phyloP scores from a whole-genome alignment of 1,140 invertebrate species.

The Microplitis mediator region DNA sequence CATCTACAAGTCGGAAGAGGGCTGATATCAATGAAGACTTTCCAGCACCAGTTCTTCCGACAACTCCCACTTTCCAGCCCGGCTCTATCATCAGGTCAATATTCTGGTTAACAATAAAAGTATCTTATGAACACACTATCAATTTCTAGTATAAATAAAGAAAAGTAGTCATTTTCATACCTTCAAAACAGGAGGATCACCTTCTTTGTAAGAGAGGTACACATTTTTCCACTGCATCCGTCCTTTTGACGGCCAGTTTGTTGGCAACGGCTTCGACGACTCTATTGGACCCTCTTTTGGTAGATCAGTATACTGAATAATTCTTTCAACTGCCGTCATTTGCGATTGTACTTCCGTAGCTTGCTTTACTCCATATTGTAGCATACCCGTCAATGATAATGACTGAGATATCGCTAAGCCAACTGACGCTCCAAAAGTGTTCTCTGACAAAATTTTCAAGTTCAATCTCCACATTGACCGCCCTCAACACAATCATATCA shows the following conservation, averaged over 20 bases:
- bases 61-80: slow-evolving; percentile 76
- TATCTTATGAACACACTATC: not conserved
- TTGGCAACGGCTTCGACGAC: slow-evolving; percentile 49
- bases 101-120: slow-evolving; percentile 45
- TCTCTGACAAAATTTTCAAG: slow-evolving; percentile 34
- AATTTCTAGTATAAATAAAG: slow-evolving; percentile 17
- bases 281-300: slow-evolving; percentile 64
- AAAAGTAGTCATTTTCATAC: slow-evolving; percentile 25
- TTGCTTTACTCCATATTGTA: slow-evolving; percentile 84
- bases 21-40: slow-evolving; percentile 81
- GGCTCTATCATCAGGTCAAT: slow-evolving; percentile 67
- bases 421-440: slow-evolving; percentile 67
- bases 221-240: slow-evolving; percentile 67
- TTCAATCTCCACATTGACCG: not conserved
- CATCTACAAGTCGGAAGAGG: slow-evolving; percentile 70
- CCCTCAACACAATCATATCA: too few relatives aligned
- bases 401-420: slow-evolving; percentile 86
- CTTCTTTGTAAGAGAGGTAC: slow-evolving; percentile 69
- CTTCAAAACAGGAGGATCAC: slow-evolving; percentile 72
- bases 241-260: slow-evolving; percentile 59
- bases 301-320: slow-evolving; percentile 76
- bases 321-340: slow-evolving; percentile 83
- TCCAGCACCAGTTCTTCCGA: slow-evolving; percentile 80
- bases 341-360: slow-evolving; percentile 74
- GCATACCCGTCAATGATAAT: slow-evolving; percentile 77